These are phyloP conservation scores for Peribatodes rhomboidaria DNA, from an alignment of 2,888 invertebrate genomes.

Conservation along the genomic window DNA sequence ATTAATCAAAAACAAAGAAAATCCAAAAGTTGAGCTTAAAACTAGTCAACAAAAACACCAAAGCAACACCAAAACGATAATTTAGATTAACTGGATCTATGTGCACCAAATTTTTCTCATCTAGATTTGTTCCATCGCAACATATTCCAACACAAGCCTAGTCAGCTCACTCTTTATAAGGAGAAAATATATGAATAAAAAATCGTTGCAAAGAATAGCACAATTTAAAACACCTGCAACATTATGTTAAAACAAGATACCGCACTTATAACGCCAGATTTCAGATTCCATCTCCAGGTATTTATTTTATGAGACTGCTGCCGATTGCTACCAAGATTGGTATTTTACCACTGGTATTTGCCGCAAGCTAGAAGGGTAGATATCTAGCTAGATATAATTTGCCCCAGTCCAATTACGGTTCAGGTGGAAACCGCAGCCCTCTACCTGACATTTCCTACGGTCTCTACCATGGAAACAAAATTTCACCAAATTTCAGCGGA, in stretches of 20 bases:
- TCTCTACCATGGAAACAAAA: slow-evolving; percentile 18
- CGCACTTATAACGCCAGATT: not conserved
- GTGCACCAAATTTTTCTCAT: too few relatives aligned
- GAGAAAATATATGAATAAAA: too few relatives aligned
- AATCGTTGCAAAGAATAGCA: too few relatives aligned
- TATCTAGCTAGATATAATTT: slow-evolving; percentile 26
- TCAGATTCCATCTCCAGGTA: not conserved
- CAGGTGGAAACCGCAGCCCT: slow-evolving; percentile 31
- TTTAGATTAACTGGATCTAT: too few relatives aligned
- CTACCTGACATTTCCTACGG: slow-evolving; percentile 24
- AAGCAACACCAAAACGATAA: too few relatives aligned
- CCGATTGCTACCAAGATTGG: slow-evolving; percentile 1
- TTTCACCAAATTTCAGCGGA: slow-evolving; percentile 26
- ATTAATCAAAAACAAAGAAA: too few relatives aligned
- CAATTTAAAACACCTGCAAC: too few relatives aligned
- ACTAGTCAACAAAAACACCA: too few relatives aligned
- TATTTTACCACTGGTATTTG: slow-evolving; percentile 15
- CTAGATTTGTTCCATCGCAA: too few relatives aligned
- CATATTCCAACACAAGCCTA: too few relatives aligned
- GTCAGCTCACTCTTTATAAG: too few relatives aligned
- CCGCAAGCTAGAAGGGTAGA: slow-evolving; percentile 12
- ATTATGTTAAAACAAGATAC: not conserved
- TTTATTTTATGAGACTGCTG: not conserved
- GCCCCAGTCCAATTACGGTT: slow-evolving; percentile 34
- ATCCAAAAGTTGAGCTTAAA: too few relatives aligned